Base-by-base conservation (phyloP, 2,113 vertebrate species). In the Tetraodon nigroviridis region DNA sequence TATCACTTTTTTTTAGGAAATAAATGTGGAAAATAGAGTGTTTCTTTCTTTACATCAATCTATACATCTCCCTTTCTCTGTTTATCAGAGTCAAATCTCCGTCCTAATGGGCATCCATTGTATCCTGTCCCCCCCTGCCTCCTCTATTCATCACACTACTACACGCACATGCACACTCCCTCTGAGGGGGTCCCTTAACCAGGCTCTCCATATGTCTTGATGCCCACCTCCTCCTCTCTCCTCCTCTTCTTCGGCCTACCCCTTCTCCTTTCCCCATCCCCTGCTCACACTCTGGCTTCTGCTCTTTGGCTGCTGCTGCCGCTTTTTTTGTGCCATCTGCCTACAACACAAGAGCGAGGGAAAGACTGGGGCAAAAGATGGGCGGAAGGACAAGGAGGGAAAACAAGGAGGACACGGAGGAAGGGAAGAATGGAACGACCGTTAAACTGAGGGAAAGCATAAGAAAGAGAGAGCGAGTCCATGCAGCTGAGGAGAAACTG, bases 141-240 rank as follows among this genome's bases (percentile, higher is more conserved):
- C 87, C 91, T 63, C 78, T 74, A 79, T 84, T 84, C 83, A 85
- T 82, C 93, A 87, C 90, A 86, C 90, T 89, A 89, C 90, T 93
- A 87, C 93, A 93, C 88, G 84, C 92, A 93, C 81, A 82, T 76
- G 73, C 82, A 85, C 81, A 76, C 84, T 84, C 82, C 91, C 93
- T 89, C 92, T 92, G 92, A 92, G 92, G 94, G 94, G 93, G 90
- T 88, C 83, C 84, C 93, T 97, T 98, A 97, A 97, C 95, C 94
- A 97, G 94, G 93, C 94, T 94, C 91, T 90, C 95, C 94, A 96
- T 98, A 97, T 97, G 94, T 93, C 94, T 90, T 90, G 89, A 90
- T 91, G 84, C 83, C 85, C 84, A 73, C 85, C 81, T 82, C 80
- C 81, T 82, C 80, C 76, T 71, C 75, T 78, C 74, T 74, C 71